phyloP scores from a whole-genome alignment of 1,140 invertebrate genomes.

The Antheraea mylitta region DNA sequence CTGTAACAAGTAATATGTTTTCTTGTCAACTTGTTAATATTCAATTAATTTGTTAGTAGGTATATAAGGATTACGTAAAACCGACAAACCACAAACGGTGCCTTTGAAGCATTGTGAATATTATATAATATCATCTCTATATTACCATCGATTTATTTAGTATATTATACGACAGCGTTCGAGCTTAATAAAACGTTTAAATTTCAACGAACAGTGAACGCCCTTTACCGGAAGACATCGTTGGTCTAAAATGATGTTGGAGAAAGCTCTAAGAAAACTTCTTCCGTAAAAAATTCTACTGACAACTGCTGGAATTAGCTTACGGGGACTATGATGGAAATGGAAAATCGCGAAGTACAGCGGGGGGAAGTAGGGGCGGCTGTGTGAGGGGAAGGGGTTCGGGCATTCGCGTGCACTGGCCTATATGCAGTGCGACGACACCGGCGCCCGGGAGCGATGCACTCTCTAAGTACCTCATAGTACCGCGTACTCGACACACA shows the following conservation, averaged over 20 bases:
- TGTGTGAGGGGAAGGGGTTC: slow-evolving; percentile 36
- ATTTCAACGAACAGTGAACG: slow-evolving; percentile 22
- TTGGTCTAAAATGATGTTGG: slow-evolving; percentile 20
- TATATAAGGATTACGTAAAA: not conserved
- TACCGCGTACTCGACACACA: slow-evolving; percentile 66
- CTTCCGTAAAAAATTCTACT: slow-evolving; percentile 53
- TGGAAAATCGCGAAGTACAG: slow-evolving; percentile 72
- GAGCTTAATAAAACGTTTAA: slow-evolving; percentile 16
- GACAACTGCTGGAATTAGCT: slow-evolving; percentile 59
- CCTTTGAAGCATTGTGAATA: not conserved
- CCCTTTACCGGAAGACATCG: slow-evolving; percentile 38
- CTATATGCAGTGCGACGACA: slow-evolving; percentile 77
- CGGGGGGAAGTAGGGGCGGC: slow-evolving; percentile 25
- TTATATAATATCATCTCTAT: slow-evolving; percentile 1
- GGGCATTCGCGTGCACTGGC: slow-evolving; percentile 74
- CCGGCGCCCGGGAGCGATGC: slow-evolving; percentile 73
- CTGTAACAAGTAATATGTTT: too few species aligned
- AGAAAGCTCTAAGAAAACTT: slow-evolving; percentile 55
- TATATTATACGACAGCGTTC: slow-evolving; percentile 2
- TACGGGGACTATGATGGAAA: slow-evolving; percentile 60
- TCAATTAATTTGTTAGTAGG: not conserved
- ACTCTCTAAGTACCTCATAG: slow-evolving; percentile 66
- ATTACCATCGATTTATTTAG: not conserved
- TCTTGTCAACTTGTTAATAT: not conserved
- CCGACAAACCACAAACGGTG: not conserved